Conservation (phyloP, 2,113 vertebrate species). For the Mola mola region DNA sequence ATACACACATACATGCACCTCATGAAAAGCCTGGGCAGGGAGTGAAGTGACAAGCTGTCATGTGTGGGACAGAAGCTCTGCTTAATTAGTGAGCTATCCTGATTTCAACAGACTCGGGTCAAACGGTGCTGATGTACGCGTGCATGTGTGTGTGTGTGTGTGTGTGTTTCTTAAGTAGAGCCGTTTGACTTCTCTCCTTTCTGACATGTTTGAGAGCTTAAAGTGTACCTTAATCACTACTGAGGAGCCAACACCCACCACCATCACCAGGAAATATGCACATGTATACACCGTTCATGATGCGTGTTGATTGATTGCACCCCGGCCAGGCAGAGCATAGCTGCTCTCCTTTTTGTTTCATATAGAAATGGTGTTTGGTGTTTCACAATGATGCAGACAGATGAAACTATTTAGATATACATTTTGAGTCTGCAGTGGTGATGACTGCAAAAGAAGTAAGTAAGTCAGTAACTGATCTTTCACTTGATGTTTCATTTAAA, state of each 20-base stretch:
- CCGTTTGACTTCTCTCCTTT: conserved; percentile 53
- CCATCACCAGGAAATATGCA: conserved; percentile 15
- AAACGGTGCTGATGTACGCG: conserved; percentile 55
- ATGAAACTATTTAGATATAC: no score
- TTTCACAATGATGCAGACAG: conserved; percentile 52
- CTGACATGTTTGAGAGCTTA: conserved; percentile 54
- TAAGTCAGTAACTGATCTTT: no score
- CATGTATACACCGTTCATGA: conserved; percentile 23
- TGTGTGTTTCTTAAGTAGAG: no score
- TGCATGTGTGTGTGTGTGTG: conserved; percentile 42
- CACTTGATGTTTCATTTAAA: no score
- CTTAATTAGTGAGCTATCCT: conserved; percentile 66
- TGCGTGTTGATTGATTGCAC: conserved; percentile 53
- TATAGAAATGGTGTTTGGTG: conserved; percentile 64
- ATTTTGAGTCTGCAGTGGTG: no score
- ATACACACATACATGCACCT: conserved; percentile 26
- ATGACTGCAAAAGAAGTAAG: no score
- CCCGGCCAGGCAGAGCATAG: conserved; percentile 15
- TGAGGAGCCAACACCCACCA: conserved; percentile 17
- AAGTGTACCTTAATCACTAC: conserved; percentile 64
- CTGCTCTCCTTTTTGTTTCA: conserved; percentile 45
- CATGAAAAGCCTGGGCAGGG: conserved; percentile 32
- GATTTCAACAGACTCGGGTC: conserved; percentile 66
- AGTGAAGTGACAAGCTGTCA: conserved; percentile 55
- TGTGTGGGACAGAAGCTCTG: conserved; percentile 38